A percentile compares a stretch with the other conserved stretches of the same genome.
Conservation (phyloP, 1,140 invertebrate genomes). For the Euwallacea fornicatus region DNA sequence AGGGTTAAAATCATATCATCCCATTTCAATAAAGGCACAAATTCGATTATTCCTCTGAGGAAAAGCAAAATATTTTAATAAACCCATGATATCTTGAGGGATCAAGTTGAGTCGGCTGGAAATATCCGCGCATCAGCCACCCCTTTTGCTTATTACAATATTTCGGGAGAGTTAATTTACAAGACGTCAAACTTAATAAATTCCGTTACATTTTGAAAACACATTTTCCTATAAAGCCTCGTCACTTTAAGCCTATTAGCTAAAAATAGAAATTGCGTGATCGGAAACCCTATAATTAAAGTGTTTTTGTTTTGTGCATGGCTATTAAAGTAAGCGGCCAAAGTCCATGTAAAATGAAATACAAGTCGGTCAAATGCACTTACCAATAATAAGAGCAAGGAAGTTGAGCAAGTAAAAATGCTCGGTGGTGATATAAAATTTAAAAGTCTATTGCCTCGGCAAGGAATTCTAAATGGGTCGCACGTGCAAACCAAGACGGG, state of each 20-base stretch:
- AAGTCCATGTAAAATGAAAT: no score
- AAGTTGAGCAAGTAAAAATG: no score
- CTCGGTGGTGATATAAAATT: slow-evolving; percentile 22
- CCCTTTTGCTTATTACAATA: slow-evolving; percentile 26
- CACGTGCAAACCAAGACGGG: slow-evolving; percentile 21
- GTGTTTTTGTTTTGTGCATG: not conserved
- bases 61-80: slow-evolving; percentile 19
- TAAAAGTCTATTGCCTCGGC: slow-evolving; percentile 33
- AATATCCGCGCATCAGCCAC: slow-evolving; percentile 18
- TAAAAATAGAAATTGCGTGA: slow-evolving; percentile 17
- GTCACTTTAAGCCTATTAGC: slow-evolving; percentile 26
- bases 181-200: slow-evolving; percentile 29
- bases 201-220: slow-evolving; percentile 16
- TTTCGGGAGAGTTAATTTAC: slow-evolving; percentile 19
- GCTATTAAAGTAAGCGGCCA: no score
- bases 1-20: not conserved
- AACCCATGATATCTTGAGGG: slow-evolving; percentile 11
- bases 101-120: slow-evolving; percentile 10
- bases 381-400: no score
- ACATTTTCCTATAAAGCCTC: slow-evolving; percentile 22
- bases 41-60: slow-evolving; percentile 5
- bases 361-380: no score
- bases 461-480: slow-evolving; percentile 10
- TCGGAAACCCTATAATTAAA: slow-evolving; percentile 11
- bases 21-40: not conserved